A percentile compares a stretch with the other conserved stretches of the same genome.
Conservation (phyloP, 2,888 invertebrate genomes). For the Fragum fragum region DNA sequence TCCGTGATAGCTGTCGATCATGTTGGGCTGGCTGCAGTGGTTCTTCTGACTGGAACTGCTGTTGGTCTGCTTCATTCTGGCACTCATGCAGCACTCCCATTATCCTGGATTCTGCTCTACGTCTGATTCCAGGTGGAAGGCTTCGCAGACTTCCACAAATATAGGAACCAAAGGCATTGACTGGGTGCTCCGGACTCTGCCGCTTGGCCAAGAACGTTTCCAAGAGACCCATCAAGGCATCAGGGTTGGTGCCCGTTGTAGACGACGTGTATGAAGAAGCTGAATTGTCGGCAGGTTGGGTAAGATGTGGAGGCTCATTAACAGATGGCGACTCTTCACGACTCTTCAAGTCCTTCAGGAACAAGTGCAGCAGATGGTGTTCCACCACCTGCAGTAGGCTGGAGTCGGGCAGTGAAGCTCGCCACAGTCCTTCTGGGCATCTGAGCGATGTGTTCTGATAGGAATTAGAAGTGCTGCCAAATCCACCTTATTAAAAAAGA, state of each 20-base stretch:
- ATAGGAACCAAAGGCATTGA: slow-evolving; percentile 36
- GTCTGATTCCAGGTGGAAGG: slow-evolving; percentile 40
- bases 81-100: slow-evolving; percentile 48
- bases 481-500: slow-evolving; percentile 34
- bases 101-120: slow-evolving; percentile 42
- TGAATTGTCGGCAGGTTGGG: slow-evolving; percentile 27
- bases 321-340: slow-evolving; percentile 12
- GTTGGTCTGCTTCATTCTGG: slow-evolving; percentile 43
- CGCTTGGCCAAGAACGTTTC: slow-evolving; percentile 42
- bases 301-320: background rate
- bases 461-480: slow-evolving; percentile 30
- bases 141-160: slow-evolving; percentile 33
- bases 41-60: slow-evolving; percentile 38
- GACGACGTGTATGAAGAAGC: slow-evolving; percentile 36
- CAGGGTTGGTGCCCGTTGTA: slow-evolving; percentile 45
- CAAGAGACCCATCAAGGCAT: slow-evolving; percentile 42
- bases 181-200: slow-evolving; percentile 39
- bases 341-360: slow-evolving; percentile 40
- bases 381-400: slow-evolving; percentile 29
- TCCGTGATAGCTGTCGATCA: slow-evolving; percentile 26
- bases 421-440: slow-evolving; percentile 32
- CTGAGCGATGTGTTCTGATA: slow-evolving; percentile 35
- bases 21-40: slow-evolving; percentile 30
- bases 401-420: slow-evolving; percentile 32
- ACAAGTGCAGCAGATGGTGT: slow-evolving; percentile 24